phyloP scores from a whole-genome alignment of 2,113 vertebrate genomes.

The Dryoscopus gambensis region DNA sequence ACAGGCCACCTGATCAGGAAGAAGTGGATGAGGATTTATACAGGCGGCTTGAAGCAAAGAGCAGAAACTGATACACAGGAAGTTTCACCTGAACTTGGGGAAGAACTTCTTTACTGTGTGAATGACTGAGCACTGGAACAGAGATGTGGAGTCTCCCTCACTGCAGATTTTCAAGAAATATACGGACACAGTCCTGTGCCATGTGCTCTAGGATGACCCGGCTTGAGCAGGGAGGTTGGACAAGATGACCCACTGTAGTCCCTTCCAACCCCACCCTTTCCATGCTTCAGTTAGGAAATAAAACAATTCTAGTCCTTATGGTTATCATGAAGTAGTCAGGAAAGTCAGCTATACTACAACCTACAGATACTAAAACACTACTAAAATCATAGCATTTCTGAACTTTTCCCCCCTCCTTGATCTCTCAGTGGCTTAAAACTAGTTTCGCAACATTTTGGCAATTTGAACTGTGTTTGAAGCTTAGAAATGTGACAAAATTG shows the following conservation, averaged over 20 bases:
- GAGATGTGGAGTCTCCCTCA: neutral
- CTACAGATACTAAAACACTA: neutral
- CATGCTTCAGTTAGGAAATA: neutral
- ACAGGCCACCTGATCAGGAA: neutral
- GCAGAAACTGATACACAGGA: neutral
- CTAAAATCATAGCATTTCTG: neutral
- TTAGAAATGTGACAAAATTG: neutral
- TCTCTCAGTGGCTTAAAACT: neutral
- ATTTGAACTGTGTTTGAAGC: neutral
- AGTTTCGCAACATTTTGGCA: neutral
- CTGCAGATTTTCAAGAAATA: neutral
- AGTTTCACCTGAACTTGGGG: neutral
- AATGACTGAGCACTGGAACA: neutral
- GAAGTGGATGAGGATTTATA: neutral
- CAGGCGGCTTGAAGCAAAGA: neutral
- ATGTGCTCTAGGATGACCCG: neutral
- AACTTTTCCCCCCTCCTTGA: neutral
- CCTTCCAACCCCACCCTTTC: neutral
- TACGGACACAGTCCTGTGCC: fast-evolving
- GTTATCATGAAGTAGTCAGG: neutral
- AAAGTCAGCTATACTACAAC: neutral
- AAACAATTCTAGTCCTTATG: neutral
- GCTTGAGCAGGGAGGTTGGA: neutral
- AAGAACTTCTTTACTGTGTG: neutral
- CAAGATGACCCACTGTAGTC: neutral